A percentile compares a stretch with the other conserved stretches of the same genome.
Evolutionary conservation across 2,888 invertebrate genomes (phyloP).

Genomic region (Mamestra brassicae): DNA sequence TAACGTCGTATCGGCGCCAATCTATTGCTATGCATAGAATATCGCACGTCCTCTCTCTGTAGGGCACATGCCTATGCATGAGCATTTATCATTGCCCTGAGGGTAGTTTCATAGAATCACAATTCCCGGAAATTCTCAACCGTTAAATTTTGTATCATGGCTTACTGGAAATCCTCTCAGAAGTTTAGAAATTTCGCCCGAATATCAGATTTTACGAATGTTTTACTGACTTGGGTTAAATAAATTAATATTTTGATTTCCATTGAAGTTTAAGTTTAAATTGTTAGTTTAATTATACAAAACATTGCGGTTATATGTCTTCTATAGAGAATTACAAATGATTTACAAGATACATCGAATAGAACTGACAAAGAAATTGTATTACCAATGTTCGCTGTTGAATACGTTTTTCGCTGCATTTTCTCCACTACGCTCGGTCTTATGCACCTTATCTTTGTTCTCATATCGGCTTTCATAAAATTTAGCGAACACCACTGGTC

Average conservation of each 20-base stretch:
- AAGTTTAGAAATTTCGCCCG: background rate
- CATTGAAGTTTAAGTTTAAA: background rate
- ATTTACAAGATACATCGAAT: background rate
- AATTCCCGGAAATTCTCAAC: background rate
- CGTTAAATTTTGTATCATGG: background rate
- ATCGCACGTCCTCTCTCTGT: slow-evolving; percentile 13
- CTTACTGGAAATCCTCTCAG: background rate
- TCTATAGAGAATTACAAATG: background rate
- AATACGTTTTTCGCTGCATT: slow-evolving; percentile 16
- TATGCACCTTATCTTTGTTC: slow-evolving; percentile 28
- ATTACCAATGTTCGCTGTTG: background rate
- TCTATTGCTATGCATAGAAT: slow-evolving; percentile 57
- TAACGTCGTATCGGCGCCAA: slow-evolving; percentile 40
- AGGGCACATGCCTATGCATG: slow-evolving; percentile 45
- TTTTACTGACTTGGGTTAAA: background rate
- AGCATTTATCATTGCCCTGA: slow-evolving; percentile 29
- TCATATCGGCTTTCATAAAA: slow-evolving; percentile 37
- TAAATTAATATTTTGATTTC: slow-evolving; percentile 2
- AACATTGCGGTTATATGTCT: background rate
- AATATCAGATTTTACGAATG: slow-evolving; percentile 1
- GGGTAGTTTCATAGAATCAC: slow-evolving; percentile 6
- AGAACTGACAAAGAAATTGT: background rate
- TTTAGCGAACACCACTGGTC: slow-evolving; percentile 28
- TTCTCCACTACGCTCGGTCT: slow-evolving; percentile 4
- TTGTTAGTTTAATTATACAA: background rate